Evolutionary conservation across 2,888 invertebrate genomes (phyloP).

Genomic region (Eupithecia centaureata): DNA sequence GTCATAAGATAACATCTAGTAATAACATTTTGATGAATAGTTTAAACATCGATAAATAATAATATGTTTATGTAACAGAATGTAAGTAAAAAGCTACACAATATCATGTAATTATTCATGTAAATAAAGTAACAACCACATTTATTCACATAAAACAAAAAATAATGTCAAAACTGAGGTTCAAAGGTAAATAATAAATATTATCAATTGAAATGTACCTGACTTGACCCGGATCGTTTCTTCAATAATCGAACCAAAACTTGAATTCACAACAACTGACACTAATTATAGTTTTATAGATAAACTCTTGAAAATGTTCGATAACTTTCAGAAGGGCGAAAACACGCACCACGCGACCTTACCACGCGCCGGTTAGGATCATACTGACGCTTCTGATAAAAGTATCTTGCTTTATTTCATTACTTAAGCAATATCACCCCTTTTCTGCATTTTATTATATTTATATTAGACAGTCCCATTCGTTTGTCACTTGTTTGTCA

Average conservation of each 20-base stretch:
- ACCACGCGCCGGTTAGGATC: conserved; percentile 48
- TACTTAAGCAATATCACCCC: conserved; percentile 10
- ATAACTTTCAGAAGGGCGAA: conserved; percentile 48
- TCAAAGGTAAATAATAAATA: neutral
- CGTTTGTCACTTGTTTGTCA: conserved; percentile 29
- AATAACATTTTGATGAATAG: conserved; percentile 8
- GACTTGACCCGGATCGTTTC: neutral
- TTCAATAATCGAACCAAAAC: conserved; percentile 9
- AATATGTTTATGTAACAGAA: neutral
- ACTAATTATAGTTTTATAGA: conserved; percentile 26
- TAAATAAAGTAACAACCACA: neutral
- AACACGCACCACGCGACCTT: conserved; percentile 53
- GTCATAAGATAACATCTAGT: conserved; percentile 59
- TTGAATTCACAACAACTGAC: conserved; percentile 31
- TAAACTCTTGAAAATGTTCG: conserved; percentile 40
- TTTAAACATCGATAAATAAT: conserved; percentile 41
- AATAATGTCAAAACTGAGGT: neutral
- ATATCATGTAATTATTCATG: too few relatives aligned
- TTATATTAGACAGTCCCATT: neutral
- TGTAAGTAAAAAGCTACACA: neutral
- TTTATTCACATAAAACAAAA: neutral
- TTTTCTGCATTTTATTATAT: neutral
- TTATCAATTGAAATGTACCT: neutral
- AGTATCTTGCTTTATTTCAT: conserved; percentile 6
- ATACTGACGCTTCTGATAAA: conserved; percentile 53